Base-by-base conservation (phyloP, 2,113 vertebrate genomes). In the Pantherophis guttatus region DNA sequence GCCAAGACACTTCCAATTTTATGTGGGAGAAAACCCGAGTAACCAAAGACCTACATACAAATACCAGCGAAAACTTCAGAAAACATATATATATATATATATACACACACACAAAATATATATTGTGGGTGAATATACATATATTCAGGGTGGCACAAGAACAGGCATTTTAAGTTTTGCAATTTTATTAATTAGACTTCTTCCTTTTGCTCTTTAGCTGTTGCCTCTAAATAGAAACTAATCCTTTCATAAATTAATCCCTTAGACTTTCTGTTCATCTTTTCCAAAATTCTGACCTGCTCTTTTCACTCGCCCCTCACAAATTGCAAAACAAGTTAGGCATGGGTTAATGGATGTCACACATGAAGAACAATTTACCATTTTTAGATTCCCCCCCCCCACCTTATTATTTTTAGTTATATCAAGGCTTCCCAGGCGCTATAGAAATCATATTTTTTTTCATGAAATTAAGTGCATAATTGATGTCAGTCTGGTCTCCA, bases 161-260 rank as follows among this genome's bases (percentile, higher is more conserved):
- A 39, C 54, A 13, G 65, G 13, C 17, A 17, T 29, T 29, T 90
- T 81, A 48, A 44, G 33, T 24, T 75, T 62, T 88, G 53, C 33
- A 5, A 57, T 92, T 90, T 55, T 90, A 53, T n/a, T 59, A 86
- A 90, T 48, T 57, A 55, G 39, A 86, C 88, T 90, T 87, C 39
- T 65, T 81, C 33, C 1, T 29, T 59, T 65, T 93, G 39, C 23
- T 88, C 39, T 52, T 48, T 94, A 62, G 89, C 48, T 90, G 59
- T 3, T 26, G 10, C 81, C 86, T 62, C 62, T 50, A 92, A 86
- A 75, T 75, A 15, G 90, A 86, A 90, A 33, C 39, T 86, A 44
- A 86, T 91, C 86, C 13, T 90, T 88, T 91, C 50, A 62, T 89
- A 33, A 91, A 87, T n/a, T 86, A 92, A 91, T 24, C 24, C 7